phyloP scores from a whole-genome alignment of 2,797 vertebrate genomes.

The Acanthurus leucopareius region DNA sequence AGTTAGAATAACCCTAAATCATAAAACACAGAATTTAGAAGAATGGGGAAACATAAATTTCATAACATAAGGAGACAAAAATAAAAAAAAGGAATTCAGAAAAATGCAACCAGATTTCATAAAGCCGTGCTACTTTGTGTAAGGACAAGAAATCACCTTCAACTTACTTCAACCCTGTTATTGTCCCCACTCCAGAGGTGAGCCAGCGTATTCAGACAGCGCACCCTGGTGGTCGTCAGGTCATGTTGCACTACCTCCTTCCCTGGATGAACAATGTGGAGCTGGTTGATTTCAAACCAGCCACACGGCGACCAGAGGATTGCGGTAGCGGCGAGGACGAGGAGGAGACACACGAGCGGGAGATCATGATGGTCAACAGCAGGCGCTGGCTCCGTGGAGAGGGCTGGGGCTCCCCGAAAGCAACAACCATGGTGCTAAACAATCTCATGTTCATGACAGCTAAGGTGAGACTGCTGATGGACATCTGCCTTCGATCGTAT shows the following conservation, averaged over 20 bases:
- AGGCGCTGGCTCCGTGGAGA: conserved; percentile 96
- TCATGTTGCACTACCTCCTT: conserved; percentile 98
- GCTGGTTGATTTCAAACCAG: conserved; percentile 94
- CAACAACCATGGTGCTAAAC: conserved; percentile 98
- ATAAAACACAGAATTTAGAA: no score
- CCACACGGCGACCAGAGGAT: conserved; percentile 87
- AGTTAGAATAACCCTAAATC: no score
- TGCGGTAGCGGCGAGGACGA: conserved; percentile 84
- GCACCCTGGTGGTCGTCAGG: conserved; percentile 96
- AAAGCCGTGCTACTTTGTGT: no score
- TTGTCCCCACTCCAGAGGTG: conserved; percentile 87
- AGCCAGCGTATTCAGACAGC: conserved; percentile 98
- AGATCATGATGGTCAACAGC: conserved; percentile 96
- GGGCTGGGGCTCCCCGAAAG: conserved; percentile 98
- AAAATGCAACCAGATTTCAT: no score
- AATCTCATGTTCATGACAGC: conserved; percentile 99
- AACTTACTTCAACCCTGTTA: background rate
- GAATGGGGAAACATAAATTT: no score
- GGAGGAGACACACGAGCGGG: conserved; percentile 89
- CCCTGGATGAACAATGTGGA: conserved; percentile 99
- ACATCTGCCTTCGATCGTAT: background rate
- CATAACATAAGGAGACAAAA: no score
- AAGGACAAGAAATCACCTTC: background rate
- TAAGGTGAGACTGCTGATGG: conserved; percentile 86
- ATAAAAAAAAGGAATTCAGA: no score